Evolutionary conservation across 1,140 invertebrate species (phyloP).

Genomic region (Brachionus asplanchnoidis): DNA sequence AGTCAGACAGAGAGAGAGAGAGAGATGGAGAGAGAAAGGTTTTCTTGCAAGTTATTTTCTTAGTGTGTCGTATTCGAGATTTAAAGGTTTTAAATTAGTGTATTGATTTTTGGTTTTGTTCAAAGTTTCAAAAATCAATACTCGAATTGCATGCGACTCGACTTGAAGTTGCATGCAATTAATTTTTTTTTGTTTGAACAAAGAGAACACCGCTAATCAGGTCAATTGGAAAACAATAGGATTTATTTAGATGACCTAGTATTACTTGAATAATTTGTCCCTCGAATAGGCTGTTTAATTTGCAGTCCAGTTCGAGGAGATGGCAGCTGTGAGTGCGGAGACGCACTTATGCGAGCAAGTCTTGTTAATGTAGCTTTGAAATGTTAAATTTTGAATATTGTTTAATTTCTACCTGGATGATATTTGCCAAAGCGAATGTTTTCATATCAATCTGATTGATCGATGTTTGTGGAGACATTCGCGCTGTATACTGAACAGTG

Average conservation of each 20-base stretch:
- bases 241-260: conserved; percentile 17
- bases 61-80: background rate
- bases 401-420: background rate
- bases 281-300: background rate
- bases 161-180: conserved; percentile 7
- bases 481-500: background rate
- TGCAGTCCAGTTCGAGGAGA: background rate
- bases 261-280: conserved; percentile 26
- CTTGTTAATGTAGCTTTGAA: background rate
- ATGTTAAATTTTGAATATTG: background rate
- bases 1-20: background rate
- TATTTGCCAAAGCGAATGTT: background rate
- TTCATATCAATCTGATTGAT: conserved; percentile 6
- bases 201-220: background rate
- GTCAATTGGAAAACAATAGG: conserved; percentile 7
- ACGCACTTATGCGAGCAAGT: background rate
- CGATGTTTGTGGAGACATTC: conserved; percentile 3
- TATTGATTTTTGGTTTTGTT: conserved; percentile 23
- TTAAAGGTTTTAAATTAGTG: background rate
- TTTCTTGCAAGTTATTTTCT: background rate
- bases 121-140: conserved; percentile 37
- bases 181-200: too few species aligned
- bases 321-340: too few species aligned
- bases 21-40: background rate
- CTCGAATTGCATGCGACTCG: conserved; percentile 15